These are phyloP conservation scores for Eulemur mongoz DNA, from an alignment of 2,797 vertebrate species.

Conservation along the genomic window DNA sequence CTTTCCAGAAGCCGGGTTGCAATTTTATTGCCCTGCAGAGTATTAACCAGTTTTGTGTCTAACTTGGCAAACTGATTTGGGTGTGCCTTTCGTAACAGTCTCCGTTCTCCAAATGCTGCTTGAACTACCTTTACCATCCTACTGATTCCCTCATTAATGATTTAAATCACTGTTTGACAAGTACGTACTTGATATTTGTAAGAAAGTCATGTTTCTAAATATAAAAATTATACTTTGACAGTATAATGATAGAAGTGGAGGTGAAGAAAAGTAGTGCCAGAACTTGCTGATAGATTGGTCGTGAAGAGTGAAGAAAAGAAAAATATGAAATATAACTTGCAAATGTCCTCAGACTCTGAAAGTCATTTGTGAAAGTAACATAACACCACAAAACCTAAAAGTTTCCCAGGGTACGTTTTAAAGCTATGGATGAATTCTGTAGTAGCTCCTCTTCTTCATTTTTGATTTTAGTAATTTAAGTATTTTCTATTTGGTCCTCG, in stretches of 20 bases:
- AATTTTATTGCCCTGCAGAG: neutral
- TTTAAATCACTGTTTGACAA: neutral
- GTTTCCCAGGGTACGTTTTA: neutral
- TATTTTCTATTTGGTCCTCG: neutral
- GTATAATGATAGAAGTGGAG: neutral
- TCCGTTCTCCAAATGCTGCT: neutral
- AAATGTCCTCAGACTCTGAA: conserved; percentile 3
- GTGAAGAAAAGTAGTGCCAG: neutral
- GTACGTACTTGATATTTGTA: neutral
- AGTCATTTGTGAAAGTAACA: conserved; percentile 42
- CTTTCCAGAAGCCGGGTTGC: neutral
- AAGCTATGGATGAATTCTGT: neutral
- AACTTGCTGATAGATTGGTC: neutral
- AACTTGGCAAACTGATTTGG: neutral
- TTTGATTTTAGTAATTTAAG: neutral
- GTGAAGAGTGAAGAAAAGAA: neutral
- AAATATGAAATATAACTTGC: neutral
- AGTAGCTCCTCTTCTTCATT: neutral
- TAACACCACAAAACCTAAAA: neutral
- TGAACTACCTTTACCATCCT: neutral
- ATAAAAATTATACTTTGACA: neutral
- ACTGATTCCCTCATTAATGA: neutral
- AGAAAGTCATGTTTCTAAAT: neutral
- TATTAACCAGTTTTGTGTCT: neutral
- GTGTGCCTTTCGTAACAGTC: neutral